Conservation (phyloP, 2,888 invertebrate species). For the Pristionchus mayeri region DNA sequence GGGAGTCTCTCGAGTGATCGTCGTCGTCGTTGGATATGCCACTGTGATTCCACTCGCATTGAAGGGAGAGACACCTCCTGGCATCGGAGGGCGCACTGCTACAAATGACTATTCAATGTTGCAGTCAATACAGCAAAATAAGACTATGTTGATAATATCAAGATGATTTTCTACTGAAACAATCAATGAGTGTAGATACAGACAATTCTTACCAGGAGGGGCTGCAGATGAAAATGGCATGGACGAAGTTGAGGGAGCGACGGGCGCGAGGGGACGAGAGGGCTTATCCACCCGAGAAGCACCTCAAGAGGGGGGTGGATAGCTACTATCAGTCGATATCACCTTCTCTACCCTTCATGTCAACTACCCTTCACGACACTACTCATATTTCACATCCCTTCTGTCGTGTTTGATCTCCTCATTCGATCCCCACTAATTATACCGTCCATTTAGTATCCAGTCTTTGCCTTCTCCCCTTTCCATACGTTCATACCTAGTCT, state of each 20-base stretch:
- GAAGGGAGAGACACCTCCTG: slow-evolving; percentile 33
- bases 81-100: background rate
- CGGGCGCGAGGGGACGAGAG: background rate
- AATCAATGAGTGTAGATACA: too few species aligned
- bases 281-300: background rate
- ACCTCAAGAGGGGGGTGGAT: background rate
- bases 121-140: too few species aligned
- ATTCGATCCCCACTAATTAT: slow-evolving; percentile 20
- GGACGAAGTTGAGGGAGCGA: background rate
- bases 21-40: slow-evolving; percentile 9
- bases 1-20: background rate
- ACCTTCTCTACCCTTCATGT: background rate
- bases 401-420: background rate
- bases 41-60: slow-evolving; percentile 41
- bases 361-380: background rate
- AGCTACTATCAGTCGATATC: too few species aligned
- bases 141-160: too few species aligned
- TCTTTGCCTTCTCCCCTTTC: background rate
- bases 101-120: too few species aligned
- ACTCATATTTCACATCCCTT: background rate
- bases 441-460: slow-evolving; percentile 28
- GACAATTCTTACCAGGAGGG: too few species aligned
- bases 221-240: too few species aligned
- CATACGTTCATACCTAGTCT: slow-evolving; percentile 36
- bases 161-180: too few species aligned